phyloP scores from a whole-genome alignment of 1,140 invertebrate genomes.

The Drosophila lacertosa region DNA sequence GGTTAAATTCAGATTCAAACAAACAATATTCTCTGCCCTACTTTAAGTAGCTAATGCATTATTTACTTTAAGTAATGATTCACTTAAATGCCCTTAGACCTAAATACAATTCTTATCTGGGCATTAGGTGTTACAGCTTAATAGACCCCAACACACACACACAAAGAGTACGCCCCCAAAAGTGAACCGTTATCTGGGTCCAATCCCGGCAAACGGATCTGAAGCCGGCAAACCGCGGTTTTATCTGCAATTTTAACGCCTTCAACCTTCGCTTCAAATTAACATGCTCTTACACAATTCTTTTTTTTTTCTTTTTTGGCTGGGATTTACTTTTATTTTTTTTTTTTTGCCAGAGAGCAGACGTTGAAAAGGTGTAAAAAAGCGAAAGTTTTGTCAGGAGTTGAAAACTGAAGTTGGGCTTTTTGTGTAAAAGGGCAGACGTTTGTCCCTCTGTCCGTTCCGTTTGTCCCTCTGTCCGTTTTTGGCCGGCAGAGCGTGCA shows the following conservation, averaged over 20 bases:
- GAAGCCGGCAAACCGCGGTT: constrained; percentile 29
- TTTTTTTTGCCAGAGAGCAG: constrained; percentile 17
- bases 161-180: too few relatives aligned
- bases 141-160: background rate
- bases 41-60: constrained; percentile 6
- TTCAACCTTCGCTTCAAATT: constrained; percentile 64
- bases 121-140: constrained; percentile 14
- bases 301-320: constrained; percentile 3
- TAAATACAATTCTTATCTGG: background rate
- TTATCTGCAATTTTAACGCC: constrained; percentile 68
- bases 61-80: constrained; percentile 6
- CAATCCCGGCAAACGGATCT: constrained; percentile 5
- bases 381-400: constrained; percentile 66
- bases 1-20: too few relatives aligned
- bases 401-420: constrained; percentile 22
- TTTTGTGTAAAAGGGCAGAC: constrained; percentile 56
- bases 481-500: constrained; percentile 62
- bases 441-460: constrained; percentile 1
- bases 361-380: constrained; percentile 65
- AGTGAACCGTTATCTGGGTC: background rate
- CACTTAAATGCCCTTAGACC: background rate
- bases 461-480: constrained; percentile 1
- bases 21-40: background rate
- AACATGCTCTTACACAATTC: constrained; percentile 74
- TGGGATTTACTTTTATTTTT: constrained; percentile 16